Conservation (phyloP, 2,888 invertebrate species). For the Notocelia uddmanniana region DNA sequence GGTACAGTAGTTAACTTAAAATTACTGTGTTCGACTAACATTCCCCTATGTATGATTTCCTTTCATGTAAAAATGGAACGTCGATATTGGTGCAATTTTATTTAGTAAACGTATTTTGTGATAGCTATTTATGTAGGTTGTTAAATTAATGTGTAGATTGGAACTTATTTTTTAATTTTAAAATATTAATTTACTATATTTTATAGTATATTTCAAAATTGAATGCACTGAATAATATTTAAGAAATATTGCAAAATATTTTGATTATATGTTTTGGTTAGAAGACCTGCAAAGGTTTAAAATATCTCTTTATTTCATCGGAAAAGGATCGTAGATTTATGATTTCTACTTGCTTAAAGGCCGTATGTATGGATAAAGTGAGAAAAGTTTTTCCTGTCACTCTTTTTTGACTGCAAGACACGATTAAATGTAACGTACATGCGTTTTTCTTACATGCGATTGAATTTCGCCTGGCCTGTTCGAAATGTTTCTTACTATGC, state of each 20-base stretch:
- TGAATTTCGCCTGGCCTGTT: no score
- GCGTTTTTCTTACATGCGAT: no score
- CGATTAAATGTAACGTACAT: no score
- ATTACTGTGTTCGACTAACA: slow-evolving; percentile 35
- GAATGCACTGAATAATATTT: slow-evolving; percentile 24
- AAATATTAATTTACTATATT: slow-evolving; percentile 15
- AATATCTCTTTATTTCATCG: no score
- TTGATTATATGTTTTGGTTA: neutral
- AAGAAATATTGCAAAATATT: slow-evolving; percentile 8
- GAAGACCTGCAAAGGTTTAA: neutral
- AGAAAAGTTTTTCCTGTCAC: no score
- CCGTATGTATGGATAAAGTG: no score
- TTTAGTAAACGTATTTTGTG: slow-evolving; percentile 32
- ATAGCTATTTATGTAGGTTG: slow-evolving; percentile 27
- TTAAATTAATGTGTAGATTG: slow-evolving; percentile 25
- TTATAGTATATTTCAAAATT: slow-evolving; percentile 12
- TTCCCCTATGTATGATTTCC: slow-evolving; percentile 25
- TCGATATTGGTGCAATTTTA: slow-evolving; percentile 36
- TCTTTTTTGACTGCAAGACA: no score
- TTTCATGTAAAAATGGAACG: neutral
- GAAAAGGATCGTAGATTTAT: no score
- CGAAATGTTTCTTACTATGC: no score
- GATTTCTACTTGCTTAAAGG: no score
- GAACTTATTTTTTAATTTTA: slow-evolving; percentile 14
- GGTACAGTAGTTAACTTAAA: neutral